Percentiles rank a stretch among this genome's conserved stretches.
phyloP scores from a whole-genome alignment of 2,797 vertebrate genomes.

The Gallinago stenura region DNA sequence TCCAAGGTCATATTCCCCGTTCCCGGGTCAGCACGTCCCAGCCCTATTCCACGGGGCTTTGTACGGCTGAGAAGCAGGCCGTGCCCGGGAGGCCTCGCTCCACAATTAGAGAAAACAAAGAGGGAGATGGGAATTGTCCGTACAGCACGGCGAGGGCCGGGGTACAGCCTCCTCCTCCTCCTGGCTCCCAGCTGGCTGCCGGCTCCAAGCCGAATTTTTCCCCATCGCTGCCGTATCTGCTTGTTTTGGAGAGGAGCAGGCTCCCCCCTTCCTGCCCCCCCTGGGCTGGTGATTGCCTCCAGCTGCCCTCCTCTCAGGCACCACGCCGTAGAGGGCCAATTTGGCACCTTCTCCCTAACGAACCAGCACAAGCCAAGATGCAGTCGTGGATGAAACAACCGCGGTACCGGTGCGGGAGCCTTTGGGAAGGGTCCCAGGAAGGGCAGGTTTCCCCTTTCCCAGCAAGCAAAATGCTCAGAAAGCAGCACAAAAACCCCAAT shows the following conservation, averaged over 20 bases:
- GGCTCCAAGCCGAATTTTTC: not conserved
- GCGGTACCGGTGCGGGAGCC: accelerated
- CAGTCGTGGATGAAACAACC: not conserved
- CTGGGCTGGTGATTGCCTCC: not conserved
- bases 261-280: not conserved
- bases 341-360: not conserved
- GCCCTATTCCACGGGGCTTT: not conserved
- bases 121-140: not conserved
- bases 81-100: not conserved
- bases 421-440: not conserved
- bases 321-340: accelerated
- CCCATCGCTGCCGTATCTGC: not conserved
- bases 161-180: not conserved
- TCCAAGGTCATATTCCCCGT: not conserved
- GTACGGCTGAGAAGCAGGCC: constrained; percentile 1
- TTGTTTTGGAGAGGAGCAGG: not conserved
- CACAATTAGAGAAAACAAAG: constrained; percentile 45
- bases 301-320: not conserved
- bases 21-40: constrained; percentile 52
- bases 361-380: not conserved
- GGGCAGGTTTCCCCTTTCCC: not conserved
- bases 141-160: not conserved
- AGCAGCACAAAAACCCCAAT: not conserved
- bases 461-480: not conserved
- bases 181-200: not conserved